Percentiles rank a stretch among this genome's conserved stretches.
Conservation (phyloP, 2,113 vertebrate genomes). For the Cygnus buccinator region DNA sequence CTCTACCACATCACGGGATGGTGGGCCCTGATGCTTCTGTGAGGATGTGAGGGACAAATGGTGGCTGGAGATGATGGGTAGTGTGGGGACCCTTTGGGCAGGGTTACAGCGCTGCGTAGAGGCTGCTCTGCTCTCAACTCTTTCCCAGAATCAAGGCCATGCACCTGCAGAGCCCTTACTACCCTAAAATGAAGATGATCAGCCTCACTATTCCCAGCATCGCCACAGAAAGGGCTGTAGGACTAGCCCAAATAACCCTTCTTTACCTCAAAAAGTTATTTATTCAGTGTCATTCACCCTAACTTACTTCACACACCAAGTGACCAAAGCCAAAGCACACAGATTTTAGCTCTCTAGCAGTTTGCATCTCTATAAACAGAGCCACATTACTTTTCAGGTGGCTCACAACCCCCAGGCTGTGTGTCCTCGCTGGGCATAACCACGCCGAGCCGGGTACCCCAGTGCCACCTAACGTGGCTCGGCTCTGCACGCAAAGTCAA, state of each 20-base stretch:
- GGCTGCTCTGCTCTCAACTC: neutral
- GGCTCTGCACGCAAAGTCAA: neutral
- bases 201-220: neutral
- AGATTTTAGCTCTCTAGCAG: neutral
- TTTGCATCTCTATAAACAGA: neutral
- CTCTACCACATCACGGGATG: neutral
- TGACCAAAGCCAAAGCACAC: neutral
- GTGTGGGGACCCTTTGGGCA: neutral
- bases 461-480: neutral
- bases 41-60: neutral
- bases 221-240: neutral
- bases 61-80: neutral
- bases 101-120: fast-evolving
- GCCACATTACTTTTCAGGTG: neutral
- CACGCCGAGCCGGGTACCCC: neutral
- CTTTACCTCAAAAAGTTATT: neutral
- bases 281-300: neutral
- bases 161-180: neutral
- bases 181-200: neutral
- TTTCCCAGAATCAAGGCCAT: neutral
- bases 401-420: fast-evolving
- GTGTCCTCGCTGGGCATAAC: neutral
- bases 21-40: neutral
- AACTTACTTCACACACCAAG: neutral
- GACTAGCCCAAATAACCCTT: neutral